Evolutionary conservation across 2,888 invertebrate genomes (phyloP).

Genomic region (Osmoderma eremita): DNA sequence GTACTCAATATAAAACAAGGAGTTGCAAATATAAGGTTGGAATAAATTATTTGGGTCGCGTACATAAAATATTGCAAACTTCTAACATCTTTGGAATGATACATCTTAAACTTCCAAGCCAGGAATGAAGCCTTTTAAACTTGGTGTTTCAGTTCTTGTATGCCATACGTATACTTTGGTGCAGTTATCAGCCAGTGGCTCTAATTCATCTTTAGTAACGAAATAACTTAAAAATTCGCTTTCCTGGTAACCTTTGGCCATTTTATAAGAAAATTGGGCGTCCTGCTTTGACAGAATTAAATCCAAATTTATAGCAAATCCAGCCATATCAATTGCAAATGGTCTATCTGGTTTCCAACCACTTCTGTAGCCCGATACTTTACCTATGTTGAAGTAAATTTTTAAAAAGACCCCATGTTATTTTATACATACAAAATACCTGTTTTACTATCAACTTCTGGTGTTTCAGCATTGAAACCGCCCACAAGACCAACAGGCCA

Average conservation of each 20-base stretch:
- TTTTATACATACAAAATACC: conserved; percentile 57
- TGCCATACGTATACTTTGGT: conserved; percentile 99
- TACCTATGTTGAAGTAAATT: conserved; percentile 52
- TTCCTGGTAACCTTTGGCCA: conserved; percentile 90
- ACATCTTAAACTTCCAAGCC: conserved; percentile 57
- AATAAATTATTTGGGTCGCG: not conserved
- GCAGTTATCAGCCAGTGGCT: conserved; percentile 91
- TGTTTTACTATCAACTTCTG: conserved; percentile 74
- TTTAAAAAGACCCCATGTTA: not conserved
- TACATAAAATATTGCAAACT: no score
- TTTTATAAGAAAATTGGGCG: conserved; percentile 84
- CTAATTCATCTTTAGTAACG: conserved; percentile 78
- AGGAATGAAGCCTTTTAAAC: conserved; percentile 75
- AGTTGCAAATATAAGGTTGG: no score
- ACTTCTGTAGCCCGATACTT: conserved; percentile 73
- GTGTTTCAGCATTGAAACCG: conserved; percentile 91
- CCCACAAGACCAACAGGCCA: conserved; percentile 98
- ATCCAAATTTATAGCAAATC: conserved; percentile 87
- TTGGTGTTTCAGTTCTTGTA: conserved; percentile 92
- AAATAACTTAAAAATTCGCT: conserved; percentile 83
- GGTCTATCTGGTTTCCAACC: conserved; percentile 91
- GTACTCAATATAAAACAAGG: no score
- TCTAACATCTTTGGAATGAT: no score
- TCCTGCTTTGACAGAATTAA: conserved; percentile 76
- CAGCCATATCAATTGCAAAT: conserved; percentile 99